Evolutionary conservation across 2,113 vertebrate genomes (phyloP).

Genomic region (Phrynocephalus versicolor): DNA sequence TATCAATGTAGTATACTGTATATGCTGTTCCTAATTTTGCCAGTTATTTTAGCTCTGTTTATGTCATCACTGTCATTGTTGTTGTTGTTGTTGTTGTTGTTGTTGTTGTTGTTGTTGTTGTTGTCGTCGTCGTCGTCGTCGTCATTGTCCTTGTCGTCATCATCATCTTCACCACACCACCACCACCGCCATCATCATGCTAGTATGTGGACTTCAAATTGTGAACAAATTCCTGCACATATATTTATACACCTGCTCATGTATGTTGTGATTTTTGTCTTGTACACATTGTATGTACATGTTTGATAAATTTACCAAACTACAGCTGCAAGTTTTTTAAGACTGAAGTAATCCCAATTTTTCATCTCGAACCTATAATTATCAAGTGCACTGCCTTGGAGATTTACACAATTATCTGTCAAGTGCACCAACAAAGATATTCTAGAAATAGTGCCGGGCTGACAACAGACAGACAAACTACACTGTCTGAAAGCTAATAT

Average conservation of each 20-base stretch:
- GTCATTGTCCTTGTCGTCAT: too few species aligned
- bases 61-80: too few species aligned
- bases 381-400: slow-evolving; percentile 44
- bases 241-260: too few species aligned
- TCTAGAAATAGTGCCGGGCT: slow-evolving; percentile 53
- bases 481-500: slow-evolving; percentile 69
- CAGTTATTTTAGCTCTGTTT: too few species aligned
- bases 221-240: neutral
- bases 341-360: slow-evolving; percentile 38
- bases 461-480: slow-evolving; percentile 65
- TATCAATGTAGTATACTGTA: too few species aligned
- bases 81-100: too few species aligned
- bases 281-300: neutral
- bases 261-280: neutral
- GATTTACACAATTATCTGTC: slow-evolving; percentile 39
- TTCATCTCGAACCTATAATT: slow-evolving; percentile 28
- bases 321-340: neutral
- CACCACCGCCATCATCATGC: too few species aligned
- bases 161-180: too few species aligned
- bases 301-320: neutral
- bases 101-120: too few species aligned
- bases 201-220: neutral
- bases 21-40: too few species aligned
- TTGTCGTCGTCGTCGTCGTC: too few species aligned
- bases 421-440: slow-evolving; percentile 46